These are phyloP conservation scores for Hyalella azteca DNA, from an alignment of 2,888 invertebrate genomes.

Conservation along the genomic window DNA sequence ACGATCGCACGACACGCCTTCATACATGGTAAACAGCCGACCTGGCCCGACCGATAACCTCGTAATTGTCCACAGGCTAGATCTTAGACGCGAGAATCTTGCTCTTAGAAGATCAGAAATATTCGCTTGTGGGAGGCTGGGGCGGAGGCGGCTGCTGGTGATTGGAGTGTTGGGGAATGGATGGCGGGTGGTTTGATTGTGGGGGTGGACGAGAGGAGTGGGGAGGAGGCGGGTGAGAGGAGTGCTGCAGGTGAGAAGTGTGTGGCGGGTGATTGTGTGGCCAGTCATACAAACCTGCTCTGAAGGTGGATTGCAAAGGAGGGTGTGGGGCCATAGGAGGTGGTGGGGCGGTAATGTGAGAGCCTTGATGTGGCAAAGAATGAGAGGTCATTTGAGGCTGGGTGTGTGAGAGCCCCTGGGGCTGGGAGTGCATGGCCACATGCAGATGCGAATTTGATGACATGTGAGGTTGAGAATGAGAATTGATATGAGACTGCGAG, in stretches of 20 bases:
- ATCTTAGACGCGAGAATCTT: no score
- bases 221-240: not conserved
- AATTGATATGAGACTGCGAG: no score
- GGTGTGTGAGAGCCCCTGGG: not conserved
- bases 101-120: slow-evolving; percentile 18
- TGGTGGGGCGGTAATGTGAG: not conserved
- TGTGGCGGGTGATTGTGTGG: not conserved
- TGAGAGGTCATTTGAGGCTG: not conserved
- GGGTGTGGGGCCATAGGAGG: not conserved
- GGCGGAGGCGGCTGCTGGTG: not conserved
- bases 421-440: not conserved
- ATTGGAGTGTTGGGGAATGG: not conserved
- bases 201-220: not conserved
- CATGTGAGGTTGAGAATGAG: no score
- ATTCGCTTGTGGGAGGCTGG: not conserved
- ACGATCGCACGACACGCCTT: no score
- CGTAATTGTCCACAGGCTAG: no score
- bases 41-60: no score
- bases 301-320: not conserved
- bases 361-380: not conserved
- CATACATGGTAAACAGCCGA: no score
- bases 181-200: not conserved
- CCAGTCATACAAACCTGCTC: not conserved
- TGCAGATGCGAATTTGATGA: no score
- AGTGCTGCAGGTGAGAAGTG: not conserved